These are phyloP conservation scores for Chiloscyllium plagiosum DNA, from an alignment of 2,113 vertebrate genomes.

Conservation along the genomic window DNA sequence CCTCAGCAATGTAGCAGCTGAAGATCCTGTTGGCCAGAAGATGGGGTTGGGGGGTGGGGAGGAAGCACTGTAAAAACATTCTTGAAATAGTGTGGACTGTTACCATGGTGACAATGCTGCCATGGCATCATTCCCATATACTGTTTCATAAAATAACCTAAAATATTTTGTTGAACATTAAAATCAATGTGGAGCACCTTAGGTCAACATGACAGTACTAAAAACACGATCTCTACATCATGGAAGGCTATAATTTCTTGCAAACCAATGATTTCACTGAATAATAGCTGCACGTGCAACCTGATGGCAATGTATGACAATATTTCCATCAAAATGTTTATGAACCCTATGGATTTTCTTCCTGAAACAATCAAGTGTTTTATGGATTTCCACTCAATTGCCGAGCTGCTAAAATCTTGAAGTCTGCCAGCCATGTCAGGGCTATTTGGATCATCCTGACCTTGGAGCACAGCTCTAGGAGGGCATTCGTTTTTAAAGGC, in stretches of 20 bases:
- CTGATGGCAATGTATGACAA: not conserved
- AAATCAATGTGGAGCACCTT: not conserved
- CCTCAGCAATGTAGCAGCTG: not conserved
- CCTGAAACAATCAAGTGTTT: not conserved
- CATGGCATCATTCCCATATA: conserved; percentile 9
- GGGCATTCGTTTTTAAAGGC: not conserved
- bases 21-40: not conserved
- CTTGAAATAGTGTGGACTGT: not conserved
- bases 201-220: not conserved
- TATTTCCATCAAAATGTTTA: not conserved
- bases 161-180: conserved; percentile 22
- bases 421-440: not conserved
- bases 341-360: not conserved
- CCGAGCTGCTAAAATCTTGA: not conserved
- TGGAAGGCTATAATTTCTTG: not conserved
- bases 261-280: conserved; percentile 19
- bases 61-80: not conserved
- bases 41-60: not conserved
- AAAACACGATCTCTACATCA: not conserved
- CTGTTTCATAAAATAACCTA: conserved; percentile 6
- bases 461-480: not conserved
- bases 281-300: not conserved
- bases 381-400: not conserved
- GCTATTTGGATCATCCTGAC: conserved; percentile 14
- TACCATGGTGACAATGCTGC: not conserved